A percentile compares a stretch with the other conserved stretches of the same genome.
Conservation (phyloP, 1,140 invertebrate genomes). For the Zelostemma sp. region DNA sequence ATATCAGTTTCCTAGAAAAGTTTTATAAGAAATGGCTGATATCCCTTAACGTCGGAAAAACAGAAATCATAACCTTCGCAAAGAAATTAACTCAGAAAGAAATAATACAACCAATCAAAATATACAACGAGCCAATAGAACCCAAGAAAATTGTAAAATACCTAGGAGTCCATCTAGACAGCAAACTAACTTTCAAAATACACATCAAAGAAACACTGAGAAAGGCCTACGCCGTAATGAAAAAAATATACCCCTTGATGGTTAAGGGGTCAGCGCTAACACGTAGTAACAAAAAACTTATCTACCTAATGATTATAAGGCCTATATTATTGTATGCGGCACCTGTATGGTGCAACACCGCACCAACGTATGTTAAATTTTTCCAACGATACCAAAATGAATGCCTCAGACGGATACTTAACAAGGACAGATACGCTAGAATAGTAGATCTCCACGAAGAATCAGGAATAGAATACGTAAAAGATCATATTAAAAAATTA, state of each 20-base stretch:
- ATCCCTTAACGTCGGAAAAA: slow-evolving; percentile 48
- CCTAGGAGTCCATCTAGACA: slow-evolving; percentile 41
- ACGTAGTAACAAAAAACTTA: slow-evolving; percentile 25
- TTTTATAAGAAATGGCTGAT: slow-evolving; percentile 51
- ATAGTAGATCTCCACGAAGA: slow-evolving; percentile 27
- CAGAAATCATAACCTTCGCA: slow-evolving; percentile 42
- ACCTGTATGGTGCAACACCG: slow-evolving; percentile 26
- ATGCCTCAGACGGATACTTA: slow-evolving; percentile 31
- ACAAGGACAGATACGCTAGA: slow-evolving; percentile 24
- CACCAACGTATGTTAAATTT: slow-evolving; percentile 12
- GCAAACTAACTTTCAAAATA: slow-evolving; percentile 21
- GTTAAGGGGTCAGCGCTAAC: slow-evolving; percentile 7
- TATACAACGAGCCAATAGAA: slow-evolving; percentile 23
- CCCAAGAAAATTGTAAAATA: slow-evolving; percentile 31
- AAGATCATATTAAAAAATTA: slow-evolving; percentile 20
- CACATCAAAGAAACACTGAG: slow-evolving; percentile 26
- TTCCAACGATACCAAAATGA: slow-evolving; percentile 45
- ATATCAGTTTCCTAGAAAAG: slow-evolving; percentile 43
- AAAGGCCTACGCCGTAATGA: slow-evolving; percentile 6
- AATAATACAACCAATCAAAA: slow-evolving; percentile 42
- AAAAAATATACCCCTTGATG: slow-evolving; percentile 27
- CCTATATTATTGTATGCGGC: slow-evolving; percentile 36
- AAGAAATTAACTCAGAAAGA: slow-evolving; percentile 31
- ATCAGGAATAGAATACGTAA: slow-evolving; percentile 12
- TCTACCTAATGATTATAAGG: slow-evolving; percentile 42